Base-by-base conservation (phyloP, 2,797 vertebrate species). In the Danio jaintianensis region DNA sequence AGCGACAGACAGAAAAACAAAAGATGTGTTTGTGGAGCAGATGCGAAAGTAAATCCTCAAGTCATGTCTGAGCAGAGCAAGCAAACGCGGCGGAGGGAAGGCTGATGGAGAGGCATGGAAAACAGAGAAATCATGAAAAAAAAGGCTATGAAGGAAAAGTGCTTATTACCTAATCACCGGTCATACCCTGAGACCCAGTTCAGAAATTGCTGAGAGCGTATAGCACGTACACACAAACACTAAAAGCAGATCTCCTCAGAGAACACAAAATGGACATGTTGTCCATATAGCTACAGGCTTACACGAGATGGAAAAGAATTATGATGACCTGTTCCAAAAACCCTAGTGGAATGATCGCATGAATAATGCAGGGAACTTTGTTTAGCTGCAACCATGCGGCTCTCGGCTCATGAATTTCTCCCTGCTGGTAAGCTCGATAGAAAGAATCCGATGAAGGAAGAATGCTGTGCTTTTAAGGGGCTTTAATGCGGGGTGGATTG, bases 341-440 rank as follows among this genome's bases (percentile, higher is more conserved):
- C 53, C 66, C 43, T 13, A 5, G 62, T 50, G 67, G 79, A 81
- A 83, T 79, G 81, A 73, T 52, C 3, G 38, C 66, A 84, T 86
- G 80, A 86, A 86, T 85, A 85, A 86, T 81, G 72, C 79, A 86
- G 20, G 18, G 18, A n/a, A 68, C 55, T 83, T 84, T 83, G 75
- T 83, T 84, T 67, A 80, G 75, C 75, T 62, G 58, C 36, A 59
- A n/a, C 58, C 18, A 29, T 45, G 38, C 78, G 68, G 80, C 64
- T 84, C 63, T 55, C 62, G 45, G 15, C 68, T 80, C 67, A 72
- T 81, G 64, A 76, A 62, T 70, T 76, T 62, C 58, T 47, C 62
- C 29, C 20, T 59, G 38, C 18, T 0, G 47, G 29, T 79, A 38
- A 63, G 47, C 47, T 70, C 18, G 29, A 71, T 4, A 62, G 45